Evolutionary conservation across 2,797 vertebrate species (phyloP).

Genomic region (Scarus forsteni): DNA sequence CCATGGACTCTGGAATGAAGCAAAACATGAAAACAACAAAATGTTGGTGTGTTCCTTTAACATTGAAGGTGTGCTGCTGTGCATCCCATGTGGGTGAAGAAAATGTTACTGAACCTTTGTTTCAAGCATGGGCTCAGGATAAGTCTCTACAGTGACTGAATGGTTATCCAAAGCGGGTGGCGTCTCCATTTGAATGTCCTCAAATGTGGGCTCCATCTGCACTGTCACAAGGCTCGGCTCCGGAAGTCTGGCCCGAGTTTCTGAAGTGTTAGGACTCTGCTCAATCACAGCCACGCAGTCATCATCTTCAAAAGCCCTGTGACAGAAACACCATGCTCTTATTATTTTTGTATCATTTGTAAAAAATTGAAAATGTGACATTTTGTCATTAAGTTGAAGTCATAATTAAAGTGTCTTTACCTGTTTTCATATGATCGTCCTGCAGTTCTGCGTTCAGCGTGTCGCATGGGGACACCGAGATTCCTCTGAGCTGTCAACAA

Average conservation of each 20-base stretch:
- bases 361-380: not conserved
- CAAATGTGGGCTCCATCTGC: slow-evolving; percentile 75
- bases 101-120: slow-evolving; percentile 71
- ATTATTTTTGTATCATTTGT: not conserved
- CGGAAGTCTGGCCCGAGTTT: slow-evolving; percentile 72
- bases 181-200: slow-evolving; percentile 61
- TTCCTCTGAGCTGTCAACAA: slow-evolving; percentile 79
- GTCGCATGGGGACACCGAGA: slow-evolving; percentile 71
- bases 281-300: slow-evolving; percentile 82
- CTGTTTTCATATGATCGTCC: slow-evolving; percentile 86
- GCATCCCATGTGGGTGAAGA: too few relatives aligned
- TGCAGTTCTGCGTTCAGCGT: slow-evolving; percentile 67
- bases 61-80: too few relatives aligned
- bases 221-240: slow-evolving; percentile 73
- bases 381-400: not conserved
- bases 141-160: slow-evolving; percentile 77
- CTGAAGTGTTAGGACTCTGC: slow-evolving; percentile 80
- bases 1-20: too few relatives aligned
- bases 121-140: slow-evolving; percentile 76
- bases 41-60: too few relatives aligned
- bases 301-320: slow-evolving; percentile 87
- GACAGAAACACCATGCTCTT: slow-evolving; percentile 5
- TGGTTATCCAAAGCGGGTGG: slow-evolving; percentile 52
- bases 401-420: slow-evolving; percentile 50
- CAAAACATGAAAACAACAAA: too few relatives aligned